phyloP scores from a whole-genome alignment of 2,113 vertebrate species.

The Spea bombifrons region DNA sequence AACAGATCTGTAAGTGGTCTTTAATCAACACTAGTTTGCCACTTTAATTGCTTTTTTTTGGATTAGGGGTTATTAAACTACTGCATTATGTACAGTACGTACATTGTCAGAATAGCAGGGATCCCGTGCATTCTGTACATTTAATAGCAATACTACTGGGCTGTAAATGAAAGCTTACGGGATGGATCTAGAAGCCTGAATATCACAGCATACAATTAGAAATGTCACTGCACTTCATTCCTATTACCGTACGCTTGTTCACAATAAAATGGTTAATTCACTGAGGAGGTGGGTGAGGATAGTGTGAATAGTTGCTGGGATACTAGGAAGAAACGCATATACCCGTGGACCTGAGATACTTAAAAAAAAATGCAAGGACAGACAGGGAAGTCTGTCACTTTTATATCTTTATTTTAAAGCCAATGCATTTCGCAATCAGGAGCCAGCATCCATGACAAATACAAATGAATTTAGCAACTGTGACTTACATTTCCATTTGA shows the following conservation, averaged over 20 bases:
- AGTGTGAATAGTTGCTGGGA: slow-evolving; percentile 36
- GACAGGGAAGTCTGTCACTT: not conserved
- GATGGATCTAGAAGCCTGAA: slow-evolving; percentile 34
- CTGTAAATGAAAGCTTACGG: slow-evolving; percentile 41
- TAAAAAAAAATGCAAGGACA: not conserved
- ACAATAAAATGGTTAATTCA: slow-evolving; percentile 43
- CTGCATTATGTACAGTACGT: slow-evolving; percentile 42
- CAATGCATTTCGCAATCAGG: not conserved
- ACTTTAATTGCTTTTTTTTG: slow-evolving; percentile 41
- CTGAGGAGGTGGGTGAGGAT: slow-evolving; percentile 30
- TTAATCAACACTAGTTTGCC: slow-evolving; percentile 39
- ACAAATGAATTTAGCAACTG: not conserved
- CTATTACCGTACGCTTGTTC: slow-evolving; percentile 15
- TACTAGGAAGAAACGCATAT: slow-evolving; percentile 12
- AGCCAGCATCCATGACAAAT: not conserved
- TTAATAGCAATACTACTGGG: slow-evolving; percentile 47
- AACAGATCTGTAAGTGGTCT: slow-evolving; percentile 27
- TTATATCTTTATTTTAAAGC: not conserved
- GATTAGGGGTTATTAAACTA: slow-evolving; percentile 36
- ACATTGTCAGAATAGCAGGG: slow-evolving; percentile 43
- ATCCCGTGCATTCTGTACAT: slow-evolving; percentile 36
- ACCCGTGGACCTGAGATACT: not conserved
- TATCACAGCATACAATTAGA: slow-evolving; percentile 46
- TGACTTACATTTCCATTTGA: not conserved
- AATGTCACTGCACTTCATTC: slow-evolving; percentile 44